phyloP scores from a whole-genome alignment of 2,113 vertebrate species.

The Potamarius usumacintae region DNA sequence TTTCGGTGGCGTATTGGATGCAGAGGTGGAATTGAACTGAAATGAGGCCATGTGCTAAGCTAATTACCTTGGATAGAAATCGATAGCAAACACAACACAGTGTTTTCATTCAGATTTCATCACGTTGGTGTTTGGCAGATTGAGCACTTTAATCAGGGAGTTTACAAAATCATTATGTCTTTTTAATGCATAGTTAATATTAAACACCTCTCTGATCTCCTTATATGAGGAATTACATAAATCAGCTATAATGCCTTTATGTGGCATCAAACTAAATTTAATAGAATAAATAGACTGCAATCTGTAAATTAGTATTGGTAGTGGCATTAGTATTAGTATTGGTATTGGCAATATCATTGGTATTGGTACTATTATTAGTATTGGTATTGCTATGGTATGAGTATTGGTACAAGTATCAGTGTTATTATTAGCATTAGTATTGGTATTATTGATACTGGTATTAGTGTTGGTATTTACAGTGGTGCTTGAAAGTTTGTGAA shows the following conservation, averaged over 20 bases:
- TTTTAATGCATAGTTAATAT: background rate
- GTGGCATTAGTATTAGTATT: background rate
- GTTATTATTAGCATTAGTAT: no score
- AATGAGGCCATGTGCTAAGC: slow-evolving; percentile 27
- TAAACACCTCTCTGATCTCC: background rate
- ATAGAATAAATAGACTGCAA: background rate
- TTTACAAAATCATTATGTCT: background rate
- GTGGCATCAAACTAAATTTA: background rate
- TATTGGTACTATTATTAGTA: no score
- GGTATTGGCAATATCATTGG: no score
- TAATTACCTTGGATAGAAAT: slow-evolving; percentile 5
- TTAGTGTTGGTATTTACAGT: no score
- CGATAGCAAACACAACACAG: slow-evolving; percentile 11
- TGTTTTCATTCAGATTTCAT: slow-evolving; percentile 9
- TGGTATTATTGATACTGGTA: no score
- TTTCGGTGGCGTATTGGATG: background rate
- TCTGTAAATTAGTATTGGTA: background rate
- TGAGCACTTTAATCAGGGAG: background rate
- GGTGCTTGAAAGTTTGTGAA: no score
- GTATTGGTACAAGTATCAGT: no score
- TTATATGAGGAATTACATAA: background rate
- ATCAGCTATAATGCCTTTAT: background rate
- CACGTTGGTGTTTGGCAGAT: background rate
- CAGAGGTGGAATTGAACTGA: background rate
- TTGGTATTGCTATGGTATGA: no score